A percentile compares a stretch with the other conserved stretches of the same genome.
Evolutionary conservation across 53 echinoderm and acorn worm genomes (phyloP).

Genomic region (Astropecten irregularis): DNA sequence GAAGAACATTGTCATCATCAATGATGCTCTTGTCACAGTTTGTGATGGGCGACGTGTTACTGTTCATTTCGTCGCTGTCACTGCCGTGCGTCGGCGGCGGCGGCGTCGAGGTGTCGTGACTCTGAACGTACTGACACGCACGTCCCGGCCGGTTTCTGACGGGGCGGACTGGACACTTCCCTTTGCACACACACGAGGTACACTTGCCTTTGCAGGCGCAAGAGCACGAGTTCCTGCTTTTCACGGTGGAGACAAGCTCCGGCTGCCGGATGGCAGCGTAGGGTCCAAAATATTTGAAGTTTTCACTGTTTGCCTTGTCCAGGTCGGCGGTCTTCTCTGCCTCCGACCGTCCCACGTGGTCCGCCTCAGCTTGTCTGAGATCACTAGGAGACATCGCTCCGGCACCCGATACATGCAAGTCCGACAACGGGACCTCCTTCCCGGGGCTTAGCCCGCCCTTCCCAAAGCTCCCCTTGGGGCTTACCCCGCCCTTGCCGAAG

Average conservation of each 20-base stretch:
- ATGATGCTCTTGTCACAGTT: slow-evolving; percentile 22
- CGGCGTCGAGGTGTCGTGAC: not conserved
- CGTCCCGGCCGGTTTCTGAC: slow-evolving; percentile 39
- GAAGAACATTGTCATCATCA: slow-evolving; percentile 50
- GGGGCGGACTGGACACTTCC: slow-evolving; percentile 14
- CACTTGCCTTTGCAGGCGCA: slow-evolving; percentile 41
- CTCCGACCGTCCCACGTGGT: slow-evolving; percentile 57
- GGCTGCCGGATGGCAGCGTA: slow-evolving; percentile 67
- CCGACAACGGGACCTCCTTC: slow-evolving; percentile 58
- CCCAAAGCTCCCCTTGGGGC: slow-evolving; percentile 62
- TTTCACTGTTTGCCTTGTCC: slow-evolving; percentile 51
- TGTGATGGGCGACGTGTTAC: slow-evolving; percentile 70
- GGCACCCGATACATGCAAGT: slow-evolving; percentile 40
- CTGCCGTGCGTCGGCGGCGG: slow-evolving; percentile 57
- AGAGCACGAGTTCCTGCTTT: slow-evolving; percentile 25
- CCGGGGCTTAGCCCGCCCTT: slow-evolving; percentile 49
- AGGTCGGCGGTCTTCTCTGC: slow-evolving; percentile 36
- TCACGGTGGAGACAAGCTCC: slow-evolving; percentile 39
- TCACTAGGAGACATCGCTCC: slow-evolving; percentile 42
- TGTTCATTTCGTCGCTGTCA: slow-evolving; percentile 91
- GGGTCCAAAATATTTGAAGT: slow-evolving; percentile 75
- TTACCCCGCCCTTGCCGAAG: slow-evolving; percentile 67
- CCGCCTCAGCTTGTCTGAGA: slow-evolving; percentile 17
- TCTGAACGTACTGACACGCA: slow-evolving; percentile 37
- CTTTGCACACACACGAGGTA: slow-evolving; percentile 5